These are phyloP conservation scores for Odontamblyopus lacepedii DNA, from an alignment of 2,797 vertebrate genomes.

Conservation along the genomic window DNA sequence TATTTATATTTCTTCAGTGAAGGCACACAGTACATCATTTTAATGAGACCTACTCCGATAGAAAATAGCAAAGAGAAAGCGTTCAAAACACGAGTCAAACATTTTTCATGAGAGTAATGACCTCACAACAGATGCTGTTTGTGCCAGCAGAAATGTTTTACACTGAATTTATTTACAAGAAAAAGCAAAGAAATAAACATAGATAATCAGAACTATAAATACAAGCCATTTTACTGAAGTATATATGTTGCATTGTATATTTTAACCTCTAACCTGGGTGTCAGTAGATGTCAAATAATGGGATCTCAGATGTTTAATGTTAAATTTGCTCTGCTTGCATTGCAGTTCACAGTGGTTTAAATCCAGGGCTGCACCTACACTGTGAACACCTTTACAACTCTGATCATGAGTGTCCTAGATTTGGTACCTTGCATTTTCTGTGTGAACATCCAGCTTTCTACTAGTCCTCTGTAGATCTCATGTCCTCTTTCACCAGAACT, in stretches of 20 bases:
- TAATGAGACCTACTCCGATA: slow-evolving; percentile 32
- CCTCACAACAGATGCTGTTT: slow-evolving; percentile 12
- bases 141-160: slow-evolving; percentile 19
- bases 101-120: slow-evolving; percentile 21
- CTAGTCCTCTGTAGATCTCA: slow-evolving; percentile 17
- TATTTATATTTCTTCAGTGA: slow-evolving; percentile 17
- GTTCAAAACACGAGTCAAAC: slow-evolving; percentile 28
- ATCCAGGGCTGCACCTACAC: slow-evolving; percentile 30
- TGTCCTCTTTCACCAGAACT: slow-evolving; percentile 2
- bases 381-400: slow-evolving; percentile 24
- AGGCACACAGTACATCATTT: slow-evolving; percentile 37
- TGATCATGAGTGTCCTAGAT: slow-evolving; percentile 42
- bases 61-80: slow-evolving; percentile 5
- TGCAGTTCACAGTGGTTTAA: slow-evolving; percentile 14
- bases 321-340: slow-evolving; percentile 3
- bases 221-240: slow-evolving; percentile 25
- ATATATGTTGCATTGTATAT: slow-evolving; percentile 4
- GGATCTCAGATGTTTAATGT: not conserved
- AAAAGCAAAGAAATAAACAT: slow-evolving; percentile 37
- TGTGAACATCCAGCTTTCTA: slow-evolving; percentile 17
- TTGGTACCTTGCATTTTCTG: slow-evolving; percentile 34
- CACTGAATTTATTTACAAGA: slow-evolving; percentile 70
- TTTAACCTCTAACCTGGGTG: not conserved
- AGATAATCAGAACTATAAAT: slow-evolving; percentile 48
- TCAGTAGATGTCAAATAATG: slow-evolving; percentile 4